Evolutionary conservation across 1,140 invertebrate species (phyloP), one percentile per base, ranked within the genome.

Genomic region (Lamellibrachia luymesi): DNA sequence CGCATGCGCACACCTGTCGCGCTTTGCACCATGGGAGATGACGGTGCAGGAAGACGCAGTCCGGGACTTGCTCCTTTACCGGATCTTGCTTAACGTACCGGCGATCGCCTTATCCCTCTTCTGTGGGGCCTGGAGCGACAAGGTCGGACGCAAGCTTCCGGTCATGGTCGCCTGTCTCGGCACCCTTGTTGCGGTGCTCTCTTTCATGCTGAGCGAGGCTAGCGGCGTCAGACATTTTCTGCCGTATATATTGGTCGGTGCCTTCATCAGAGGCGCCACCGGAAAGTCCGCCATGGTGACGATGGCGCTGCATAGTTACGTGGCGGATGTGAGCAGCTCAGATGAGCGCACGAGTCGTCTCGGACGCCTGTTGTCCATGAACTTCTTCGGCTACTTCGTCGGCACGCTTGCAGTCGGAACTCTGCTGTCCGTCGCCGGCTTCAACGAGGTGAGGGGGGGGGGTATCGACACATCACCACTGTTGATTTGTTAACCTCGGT

Each of bases 111-210:
- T 96, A 2, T 95, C 95, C 49, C 94, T 96, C 38, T 95, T 96
- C 92, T 96, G 95, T 93, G 96, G 96, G 5, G 95, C 96, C 13
- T 96, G 96, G 95, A 96, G 96, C 92, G 96, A 96, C 93, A 51
- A 50, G 25, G 80, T 94, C 80, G 93, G 93, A 7, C 56, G 92
- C 8, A 94, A 93, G 80, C 90, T 96, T n/a, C 96, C 96, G 4
- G 95, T 96, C 94, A 95, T 96, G 93, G 92, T 96, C 13, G 95
- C 96, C 4, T 95, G 95, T 93, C 64, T 96, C 22, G 96, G 96
- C 1, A 95, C 95, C 80, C 94, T 95, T 1, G 93, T 96, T 1
- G 95, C 95, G 1, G 95, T 96, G 10, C 25, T 95, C 27, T 91
- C 96, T 10, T 96, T 96, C 94, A 94, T 96, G 93, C 17, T 95